Base-by-base conservation (phyloP, 2,888 invertebrate genomes). In the Eumerus sabulonum region DNA sequence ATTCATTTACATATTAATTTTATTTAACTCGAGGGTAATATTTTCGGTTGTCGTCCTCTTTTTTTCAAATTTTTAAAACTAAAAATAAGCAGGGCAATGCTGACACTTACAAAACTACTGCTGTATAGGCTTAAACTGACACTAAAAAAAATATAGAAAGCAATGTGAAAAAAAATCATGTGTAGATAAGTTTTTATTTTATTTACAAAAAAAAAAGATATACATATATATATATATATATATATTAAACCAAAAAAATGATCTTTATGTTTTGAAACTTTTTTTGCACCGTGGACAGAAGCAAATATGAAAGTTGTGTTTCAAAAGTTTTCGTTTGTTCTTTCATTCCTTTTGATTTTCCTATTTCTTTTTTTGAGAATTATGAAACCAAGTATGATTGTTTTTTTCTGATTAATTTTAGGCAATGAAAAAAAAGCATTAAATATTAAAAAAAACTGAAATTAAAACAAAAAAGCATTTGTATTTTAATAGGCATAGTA, bases 251-350 rank as follows among this genome's bases (percentile, higher is more conserved):
- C 66, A 73, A 44, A 70, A 66, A 73, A 77, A 62, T 48, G 63
- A 77, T 77, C 77, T 77, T 77, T 72, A 68, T 72, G 72, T 72
- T 77, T 67, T 62, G 62, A 9, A 72, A 72, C 44, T 66, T 77
- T 60, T n/a, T 77, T 77, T 77, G 77, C 77, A 77, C 77, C 77
- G 77, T 77, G 77, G n/a, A 73, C 72, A 77, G 73, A 77, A 67
- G 77, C 76, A 72, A 72, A 77, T 72, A 77, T 77, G 67, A 67
- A 67, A 77, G 77, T 77, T 77, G 66, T 77, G 77, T 77, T 77
- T 67, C 67, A 13, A 44, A 38, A 63, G 27, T 66, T 62, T 72
- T 72, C n/a, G 4, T 51, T 62, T 54, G 38, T 50, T 35, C 40
- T 35, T 40, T n/a, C 40, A 40, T n/a, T 40, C 40, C 3, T n/a